phyloP scores from a whole-genome alignment of 2,113 vertebrate species.

The Phrynosoma platyrhinos region DNA sequence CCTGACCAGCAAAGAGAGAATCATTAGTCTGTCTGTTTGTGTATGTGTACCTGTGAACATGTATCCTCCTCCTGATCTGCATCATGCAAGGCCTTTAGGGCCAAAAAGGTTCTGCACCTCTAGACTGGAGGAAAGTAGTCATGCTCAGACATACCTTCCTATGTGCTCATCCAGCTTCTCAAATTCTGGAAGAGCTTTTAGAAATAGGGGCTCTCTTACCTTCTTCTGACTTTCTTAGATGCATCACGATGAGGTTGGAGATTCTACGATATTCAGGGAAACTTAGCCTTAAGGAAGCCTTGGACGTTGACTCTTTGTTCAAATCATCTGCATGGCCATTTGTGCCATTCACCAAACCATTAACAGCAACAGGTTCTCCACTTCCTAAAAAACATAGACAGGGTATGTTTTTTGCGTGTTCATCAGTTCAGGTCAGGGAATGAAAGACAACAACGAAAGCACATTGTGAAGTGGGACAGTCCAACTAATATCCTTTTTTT shows the following conservation, averaged over 20 bases:
- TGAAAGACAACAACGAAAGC: background rate
- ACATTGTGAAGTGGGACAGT: background rate
- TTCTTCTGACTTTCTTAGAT: constrained; percentile 91
- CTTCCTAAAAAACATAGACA: constrained; percentile 73
- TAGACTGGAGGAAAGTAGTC: background rate
- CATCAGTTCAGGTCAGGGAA: background rate
- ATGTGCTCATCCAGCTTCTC: background rate
- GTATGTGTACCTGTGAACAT: no score
- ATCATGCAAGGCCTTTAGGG: no score
- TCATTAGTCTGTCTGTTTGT: no score
- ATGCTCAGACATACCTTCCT: background rate
- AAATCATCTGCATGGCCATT: constrained; percentile 76
- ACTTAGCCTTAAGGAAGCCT: constrained; percentile 87
- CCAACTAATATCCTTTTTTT: background rate
- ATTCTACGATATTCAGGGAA: constrained; percentile 92
- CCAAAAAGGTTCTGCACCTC: no score
- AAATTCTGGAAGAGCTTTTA: background rate
- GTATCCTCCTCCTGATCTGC: no score
- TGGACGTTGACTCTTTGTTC: constrained; percentile 74
- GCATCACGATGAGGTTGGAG: constrained; percentile 95
- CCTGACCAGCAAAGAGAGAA: no score
- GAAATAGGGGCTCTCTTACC: constrained; percentile 72
- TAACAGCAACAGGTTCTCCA: constrained; percentile 76
- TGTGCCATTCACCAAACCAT: constrained; percentile 77
- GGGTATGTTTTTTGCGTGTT: background rate